phyloP scores from a whole-genome alignment of 1,140 invertebrate genomes.

The Phortica variegata region DNA sequence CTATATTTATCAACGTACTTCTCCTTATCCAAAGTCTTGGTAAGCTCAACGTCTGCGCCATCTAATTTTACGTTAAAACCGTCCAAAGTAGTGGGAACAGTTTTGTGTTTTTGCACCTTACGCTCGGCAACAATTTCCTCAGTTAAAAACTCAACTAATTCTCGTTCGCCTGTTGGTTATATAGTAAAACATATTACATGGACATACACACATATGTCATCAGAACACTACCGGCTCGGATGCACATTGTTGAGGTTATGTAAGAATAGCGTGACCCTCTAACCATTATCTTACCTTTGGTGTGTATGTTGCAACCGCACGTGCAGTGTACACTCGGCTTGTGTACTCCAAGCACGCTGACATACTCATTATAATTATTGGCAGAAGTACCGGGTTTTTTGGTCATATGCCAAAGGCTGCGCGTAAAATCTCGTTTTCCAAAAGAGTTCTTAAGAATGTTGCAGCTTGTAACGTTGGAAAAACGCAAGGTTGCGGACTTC shows the following conservation, averaged over 20 bases:
- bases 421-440: slow-evolving; percentile 64
- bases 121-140: slow-evolving; percentile 88
- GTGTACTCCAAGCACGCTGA: slow-evolving; percentile 43
- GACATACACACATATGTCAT: slow-evolving; percentile 18
- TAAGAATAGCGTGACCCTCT: slow-evolving; percentile 11
- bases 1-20: slow-evolving; percentile 58
- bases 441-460: slow-evolving; percentile 57
- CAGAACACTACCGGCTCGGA: too few species aligned
- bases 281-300: slow-evolving; percentile 63
- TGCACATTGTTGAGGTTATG: slow-evolving; percentile 44
- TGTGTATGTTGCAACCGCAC: slow-evolving; percentile 68
- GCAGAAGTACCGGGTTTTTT: slow-evolving; percentile 40
- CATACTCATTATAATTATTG: slow-evolving; percentile 21
- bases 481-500: slow-evolving; percentile 62
- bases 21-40: slow-evolving; percentile 73
- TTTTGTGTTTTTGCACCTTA: slow-evolving; percentile 74
- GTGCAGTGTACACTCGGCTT: slow-evolving; percentile 61
- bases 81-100: slow-evolving; percentile 73
- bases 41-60: slow-evolving; percentile 76
- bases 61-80: slow-evolving; percentile 75
- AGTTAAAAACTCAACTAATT: slow-evolving; percentile 80
- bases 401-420: slow-evolving; percentile 71
- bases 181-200: slow-evolving; percentile 8
- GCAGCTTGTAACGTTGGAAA: slow-evolving; percentile 59
- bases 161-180: slow-evolving; percentile 71